Evolutionary conservation across 1,140 invertebrate genomes (phyloP).

Genomic region (Gryon sp.): DNA sequence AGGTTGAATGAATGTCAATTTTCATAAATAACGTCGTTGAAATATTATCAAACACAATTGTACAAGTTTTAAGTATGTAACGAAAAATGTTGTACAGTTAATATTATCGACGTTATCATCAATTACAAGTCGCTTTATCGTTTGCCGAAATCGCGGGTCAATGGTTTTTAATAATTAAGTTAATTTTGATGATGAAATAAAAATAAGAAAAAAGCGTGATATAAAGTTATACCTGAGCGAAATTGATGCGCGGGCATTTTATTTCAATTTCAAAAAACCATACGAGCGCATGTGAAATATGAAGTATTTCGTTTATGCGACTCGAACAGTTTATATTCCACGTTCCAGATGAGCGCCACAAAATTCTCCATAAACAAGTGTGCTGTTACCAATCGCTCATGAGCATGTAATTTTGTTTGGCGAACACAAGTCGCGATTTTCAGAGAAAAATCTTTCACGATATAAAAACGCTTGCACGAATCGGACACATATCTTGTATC

Average conservation of each 20-base stretch:
- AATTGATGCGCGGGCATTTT: slow-evolving; percentile 50
- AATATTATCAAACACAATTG: too few relatives aligned
- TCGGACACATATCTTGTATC: slow-evolving; percentile 58
- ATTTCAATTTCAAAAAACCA: slow-evolving; percentile 57
- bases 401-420: slow-evolving; percentile 63
- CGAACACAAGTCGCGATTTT: slow-evolving; percentile 65
- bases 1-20: too few relatives aligned
- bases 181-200: slow-evolving; percentile 38
- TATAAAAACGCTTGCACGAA: slow-evolving; percentile 46
- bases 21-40: too few relatives aligned
- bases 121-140: slow-evolving; percentile 40
- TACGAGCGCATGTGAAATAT: slow-evolving; percentile 56
- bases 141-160: slow-evolving; percentile 11
- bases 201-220: slow-evolving; percentile 44
- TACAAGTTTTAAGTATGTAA: too few relatives aligned
- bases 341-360: slow-evolving; percentile 22
- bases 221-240: slow-evolving; percentile 37
- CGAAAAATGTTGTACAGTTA: slow-evolving; percentile 4
- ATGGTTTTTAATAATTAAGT: slow-evolving; percentile 49
- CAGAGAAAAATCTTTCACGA: slow-evolving; percentile 61
- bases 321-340: slow-evolving; percentile 52
- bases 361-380: slow-evolving; percentile 60
- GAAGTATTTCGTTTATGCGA: slow-evolving; percentile 64
- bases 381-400: slow-evolving; percentile 66
- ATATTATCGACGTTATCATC: slow-evolving; percentile 21